Evolutionary conservation across 2,113 vertebrate genomes (phyloP), one percentile per base, ranked within the genome.

Genomic region (Ginglymostoma cirratum): DNA sequence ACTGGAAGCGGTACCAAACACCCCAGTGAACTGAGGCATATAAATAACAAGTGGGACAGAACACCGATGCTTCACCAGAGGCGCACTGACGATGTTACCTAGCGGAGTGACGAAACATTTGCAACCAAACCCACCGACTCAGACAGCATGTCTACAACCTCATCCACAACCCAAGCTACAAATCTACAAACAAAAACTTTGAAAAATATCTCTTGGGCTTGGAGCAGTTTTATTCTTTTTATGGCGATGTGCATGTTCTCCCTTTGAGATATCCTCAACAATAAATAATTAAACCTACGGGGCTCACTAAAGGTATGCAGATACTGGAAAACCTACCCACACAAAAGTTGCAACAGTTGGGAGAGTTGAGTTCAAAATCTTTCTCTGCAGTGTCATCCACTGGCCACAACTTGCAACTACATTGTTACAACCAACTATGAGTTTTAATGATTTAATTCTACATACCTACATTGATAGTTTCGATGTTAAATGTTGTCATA

Each of bases 391-490:
- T 55, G 48, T 15, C 55, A 92, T 6, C 55, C 19, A 92, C 34
- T 92, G 89, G 61, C 55, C 89, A 66, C 55, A 92, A 2, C 52
- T 65, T 65, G 87, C 30, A 90, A 90, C 87, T 90, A 34, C 89
- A 92, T 38, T 65, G 55, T 65, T 34, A 21, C 89, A 92, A n/a
- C 55, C 55, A 65, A 38, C 34, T 92, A 65, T 90, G 87, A 65
- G 65, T n/a, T 92, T 92, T 66, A 92, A 92, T 17, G 89, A 92
- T 66, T 34, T 61, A 52, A 90, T 61, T 55, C 87, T 90, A 61
- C 14, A 61, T 55, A 27, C 34, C 55, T 87, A 87, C 0, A 87
- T 45, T 6, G 21, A 23, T 7, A 8, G 45, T 48, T 85, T 86
- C 38, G 27, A 48, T 52, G 78, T 83, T 83, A 24, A 52, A 48